phyloP scores from a whole-genome alignment of 2,113 vertebrate species.

The Caretta caretta region DNA sequence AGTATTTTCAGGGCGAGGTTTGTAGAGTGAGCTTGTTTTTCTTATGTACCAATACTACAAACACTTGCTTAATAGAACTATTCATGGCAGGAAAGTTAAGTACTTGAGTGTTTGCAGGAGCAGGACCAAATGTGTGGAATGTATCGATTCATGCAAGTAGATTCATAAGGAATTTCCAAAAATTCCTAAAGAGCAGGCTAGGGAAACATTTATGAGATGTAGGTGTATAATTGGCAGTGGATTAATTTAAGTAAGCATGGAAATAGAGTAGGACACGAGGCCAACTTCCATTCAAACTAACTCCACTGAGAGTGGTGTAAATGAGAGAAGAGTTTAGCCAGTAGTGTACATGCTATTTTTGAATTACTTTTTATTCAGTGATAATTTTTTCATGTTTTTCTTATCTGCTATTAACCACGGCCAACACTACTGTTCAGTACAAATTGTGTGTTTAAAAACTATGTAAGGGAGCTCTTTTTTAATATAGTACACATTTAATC shows the following conservation, averaged over 20 bases:
- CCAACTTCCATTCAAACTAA: constrained; percentile 1
- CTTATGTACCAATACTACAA: too few species aligned
- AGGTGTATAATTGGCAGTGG: background rate
- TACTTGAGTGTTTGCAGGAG: background rate
- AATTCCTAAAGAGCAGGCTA: background rate
- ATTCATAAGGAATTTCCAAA: background rate
- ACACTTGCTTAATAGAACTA: too few species aligned
- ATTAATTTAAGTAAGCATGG: background rate
- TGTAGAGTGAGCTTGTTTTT: too few species aligned
- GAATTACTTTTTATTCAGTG: background rate
- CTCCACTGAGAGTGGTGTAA: background rate
- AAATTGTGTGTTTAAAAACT: background rate
- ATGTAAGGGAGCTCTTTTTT: background rate
- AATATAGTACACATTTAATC: background rate
- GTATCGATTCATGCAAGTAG: background rate
- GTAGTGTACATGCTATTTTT: background rate
- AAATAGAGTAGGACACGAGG: background rate
- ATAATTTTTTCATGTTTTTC: background rate
- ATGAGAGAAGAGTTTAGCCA: background rate
- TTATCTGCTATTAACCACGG: fast-evolving
- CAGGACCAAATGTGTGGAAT: background rate
- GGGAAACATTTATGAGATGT: background rate
- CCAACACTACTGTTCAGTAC: background rate
- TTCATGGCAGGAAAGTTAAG: too few species aligned
- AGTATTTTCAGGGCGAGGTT: too few species aligned